Percentiles rank a stretch among this genome's conserved stretches.
Conservation (phyloP, 2,113 vertebrate species). For the Aramus guarauna region DNA sequence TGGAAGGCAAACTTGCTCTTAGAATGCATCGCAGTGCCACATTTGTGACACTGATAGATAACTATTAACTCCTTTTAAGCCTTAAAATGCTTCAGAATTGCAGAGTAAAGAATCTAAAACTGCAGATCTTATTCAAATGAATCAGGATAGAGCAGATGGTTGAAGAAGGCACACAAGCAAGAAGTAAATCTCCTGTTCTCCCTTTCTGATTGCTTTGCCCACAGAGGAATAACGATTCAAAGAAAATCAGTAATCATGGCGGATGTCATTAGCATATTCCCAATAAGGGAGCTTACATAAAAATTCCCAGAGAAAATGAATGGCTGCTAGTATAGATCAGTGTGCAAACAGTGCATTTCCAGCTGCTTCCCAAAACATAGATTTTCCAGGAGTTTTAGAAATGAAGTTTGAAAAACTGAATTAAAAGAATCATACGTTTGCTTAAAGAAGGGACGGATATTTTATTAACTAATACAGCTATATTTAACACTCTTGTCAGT, state of each 20-base stretch:
- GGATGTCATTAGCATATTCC: conserved; percentile 95
- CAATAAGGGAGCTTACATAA: conserved; percentile 85
- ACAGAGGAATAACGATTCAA: conserved; percentile 91
- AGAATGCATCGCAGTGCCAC: conserved; percentile 52
- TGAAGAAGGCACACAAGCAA: conserved; percentile 83
- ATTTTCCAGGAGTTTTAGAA: conserved; percentile 35
- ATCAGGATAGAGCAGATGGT: conserved; percentile 84
- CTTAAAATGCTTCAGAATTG: conserved; percentile 70
- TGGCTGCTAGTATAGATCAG: conserved; percentile 75
- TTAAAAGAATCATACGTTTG: not conserved
- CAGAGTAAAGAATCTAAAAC: conserved; percentile 75
- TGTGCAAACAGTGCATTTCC: conserved; percentile 78
- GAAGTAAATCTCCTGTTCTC: conserved; percentile 88
- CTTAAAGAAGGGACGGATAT: not conserved
- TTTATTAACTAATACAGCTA: conserved; percentile 7
- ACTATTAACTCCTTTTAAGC: conserved; percentile 74
- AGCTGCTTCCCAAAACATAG: conserved; percentile 79
- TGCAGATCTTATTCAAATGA: conserved; percentile 86
- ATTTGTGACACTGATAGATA: conserved; percentile 67
- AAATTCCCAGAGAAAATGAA: conserved; percentile 84
- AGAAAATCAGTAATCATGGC: conserved; percentile 93
- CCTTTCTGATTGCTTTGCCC: conserved; percentile 89
- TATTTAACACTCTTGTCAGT: not conserved
- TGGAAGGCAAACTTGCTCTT: conserved; percentile 55
- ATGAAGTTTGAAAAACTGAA: conserved; percentile 52